These are phyloP conservation scores for Battus philenor DNA, from an alignment of 1,140 invertebrate species.

Conservation along the genomic window DNA sequence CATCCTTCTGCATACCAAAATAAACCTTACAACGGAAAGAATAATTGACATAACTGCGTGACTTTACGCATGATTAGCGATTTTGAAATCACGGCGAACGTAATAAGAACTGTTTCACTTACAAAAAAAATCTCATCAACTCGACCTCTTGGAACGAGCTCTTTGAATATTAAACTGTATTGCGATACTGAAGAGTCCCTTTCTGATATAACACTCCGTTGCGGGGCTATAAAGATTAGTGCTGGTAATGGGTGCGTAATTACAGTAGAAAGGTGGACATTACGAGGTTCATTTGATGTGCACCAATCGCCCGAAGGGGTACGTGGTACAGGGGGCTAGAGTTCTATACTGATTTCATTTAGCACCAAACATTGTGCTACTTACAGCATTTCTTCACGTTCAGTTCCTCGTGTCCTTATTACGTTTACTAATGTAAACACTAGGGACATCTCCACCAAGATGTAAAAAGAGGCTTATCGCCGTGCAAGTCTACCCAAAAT, in stretches of 20 bases:
- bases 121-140: conserved; percentile 33
- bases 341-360: conserved; percentile 50
- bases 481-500: too few relatives aligned
- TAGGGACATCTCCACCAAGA: too few relatives aligned
- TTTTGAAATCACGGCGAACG: conserved; percentile 54
- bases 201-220: conserved; percentile 24
- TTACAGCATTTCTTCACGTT: too few relatives aligned
- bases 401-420: too few relatives aligned
- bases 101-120: conserved; percentile 58
- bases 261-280: conserved; percentile 71
- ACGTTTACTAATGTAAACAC: too few relatives aligned
- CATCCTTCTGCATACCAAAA: conserved; percentile 21
- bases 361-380: conserved; percentile 45
- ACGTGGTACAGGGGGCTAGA: conserved; percentile 49
- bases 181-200: conserved; percentile 26
- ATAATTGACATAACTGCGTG: conserved; percentile 24
- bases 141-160: conserved; percentile 6
- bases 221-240: conserved; percentile 68
- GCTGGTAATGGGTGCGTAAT: conserved; percentile 68
- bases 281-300: conserved; percentile 68
- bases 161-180: conserved; percentile 28
- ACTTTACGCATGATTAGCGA: conserved; percentile 34
- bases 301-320: conserved; percentile 62
- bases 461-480: too few relatives aligned
- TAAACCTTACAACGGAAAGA: conserved; percentile 26